A percentile compares a stretch with the other conserved stretches of the same genome.
phyloP scores from a whole-genome alignment of 2,113 vertebrate species.

The Petroica traversi region DNA sequence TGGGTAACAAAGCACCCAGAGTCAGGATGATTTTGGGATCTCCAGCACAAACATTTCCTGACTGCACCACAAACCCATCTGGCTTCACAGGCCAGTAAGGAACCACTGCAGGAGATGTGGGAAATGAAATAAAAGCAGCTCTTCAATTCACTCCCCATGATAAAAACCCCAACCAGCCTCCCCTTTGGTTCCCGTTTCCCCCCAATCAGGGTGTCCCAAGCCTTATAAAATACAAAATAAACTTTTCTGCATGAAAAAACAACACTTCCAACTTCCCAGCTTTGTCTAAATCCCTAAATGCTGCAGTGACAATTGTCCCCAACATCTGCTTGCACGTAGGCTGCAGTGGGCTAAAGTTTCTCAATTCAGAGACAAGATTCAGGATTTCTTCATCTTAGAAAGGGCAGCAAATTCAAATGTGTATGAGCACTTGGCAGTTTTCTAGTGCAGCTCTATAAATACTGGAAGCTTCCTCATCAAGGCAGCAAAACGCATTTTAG shows the following conservation, averaged over 20 bases:
- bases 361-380: neutral
- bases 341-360: constrained; percentile 8
- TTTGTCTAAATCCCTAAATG: neutral
- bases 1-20: neutral
- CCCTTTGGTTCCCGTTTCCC: neutral
- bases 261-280: neutral
- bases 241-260: neutral
- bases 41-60: neutral
- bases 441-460: constrained; percentile 51
- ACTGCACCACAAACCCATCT: neutral
- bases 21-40: neutral
- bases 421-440: neutral
- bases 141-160: fast-evolving
- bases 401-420: constrained; percentile 47
- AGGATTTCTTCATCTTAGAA: constrained; percentile 4
- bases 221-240: fast-evolving
- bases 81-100: neutral
- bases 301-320: neutral
- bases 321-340: constrained; percentile 25
- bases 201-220: fast-evolving
- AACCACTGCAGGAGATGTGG: neutral
- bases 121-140: neutral
- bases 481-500: neutral
- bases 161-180: neutral
- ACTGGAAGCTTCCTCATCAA: constrained; percentile 2